These are phyloP conservation scores for Hemibagrus wyckioides DNA, from an alignment of 2,113 vertebrate genomes.

Conservation along the genomic window DNA sequence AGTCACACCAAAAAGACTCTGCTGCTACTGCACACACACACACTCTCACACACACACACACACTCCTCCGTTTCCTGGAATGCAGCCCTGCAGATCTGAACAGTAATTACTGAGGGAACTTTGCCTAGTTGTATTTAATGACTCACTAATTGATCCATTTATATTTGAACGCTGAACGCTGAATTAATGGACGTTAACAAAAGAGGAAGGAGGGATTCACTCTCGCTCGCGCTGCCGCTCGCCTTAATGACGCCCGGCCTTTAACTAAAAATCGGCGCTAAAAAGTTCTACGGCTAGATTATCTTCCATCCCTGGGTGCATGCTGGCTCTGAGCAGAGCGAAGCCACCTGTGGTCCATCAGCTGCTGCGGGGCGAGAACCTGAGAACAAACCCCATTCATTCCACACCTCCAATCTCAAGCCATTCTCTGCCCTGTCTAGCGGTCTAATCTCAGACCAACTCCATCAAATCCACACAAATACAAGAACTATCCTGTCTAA, in stretches of 20 bases:
- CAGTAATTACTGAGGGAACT: conserved; percentile 71
- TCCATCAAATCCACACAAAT: too few species aligned
- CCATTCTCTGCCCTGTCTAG: not conserved
- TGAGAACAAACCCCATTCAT: not conserved
- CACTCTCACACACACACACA: conserved; percentile 3
- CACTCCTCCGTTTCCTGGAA: conserved; percentile 56
- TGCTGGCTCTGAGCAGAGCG: not conserved
- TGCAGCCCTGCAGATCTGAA: conserved; percentile 58
- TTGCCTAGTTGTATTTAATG: conserved; percentile 72
- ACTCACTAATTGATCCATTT: conserved; percentile 74
- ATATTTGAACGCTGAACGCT: conserved; percentile 35
- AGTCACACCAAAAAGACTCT: not conserved
- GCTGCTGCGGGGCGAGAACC: not conserved
- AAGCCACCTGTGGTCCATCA: conserved; percentile 15
- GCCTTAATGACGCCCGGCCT: not conserved
- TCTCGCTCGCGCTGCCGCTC: not conserved
- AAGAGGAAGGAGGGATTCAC: conserved; percentile 16
- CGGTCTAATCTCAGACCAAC: not conserved
- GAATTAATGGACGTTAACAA: conserved; percentile 20
- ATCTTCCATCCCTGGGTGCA: not conserved
- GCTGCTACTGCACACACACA: conserved; percentile 21
- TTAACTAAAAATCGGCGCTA: not conserved
- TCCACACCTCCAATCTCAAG: not conserved
- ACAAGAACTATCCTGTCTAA: too few species aligned
- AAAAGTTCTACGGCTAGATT: not conserved